These are phyloP conservation scores for Thryonomys swinderianus DNA, from an alignment of 2,113 vertebrate genomes.

Conservation along the genomic window DNA sequence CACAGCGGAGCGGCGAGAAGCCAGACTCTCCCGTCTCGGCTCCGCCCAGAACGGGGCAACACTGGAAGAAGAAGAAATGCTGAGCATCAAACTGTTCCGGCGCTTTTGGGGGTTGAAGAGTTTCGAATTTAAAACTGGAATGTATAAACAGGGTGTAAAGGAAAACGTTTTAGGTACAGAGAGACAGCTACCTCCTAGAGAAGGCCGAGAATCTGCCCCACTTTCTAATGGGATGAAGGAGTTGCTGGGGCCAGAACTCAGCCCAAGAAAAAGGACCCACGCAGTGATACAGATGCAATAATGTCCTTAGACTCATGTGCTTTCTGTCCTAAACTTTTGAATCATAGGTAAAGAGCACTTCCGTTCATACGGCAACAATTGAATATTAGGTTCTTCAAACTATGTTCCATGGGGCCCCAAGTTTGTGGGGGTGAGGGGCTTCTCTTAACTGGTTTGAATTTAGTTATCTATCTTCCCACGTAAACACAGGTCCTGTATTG, in stretches of 20 bases:
- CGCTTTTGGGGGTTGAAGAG: background rate
- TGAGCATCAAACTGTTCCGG: background rate
- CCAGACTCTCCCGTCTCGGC: background rate
- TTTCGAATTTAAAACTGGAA: background rate
- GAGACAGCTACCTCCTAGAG: background rate
- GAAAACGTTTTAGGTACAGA: background rate
- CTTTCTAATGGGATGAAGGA: background rate
- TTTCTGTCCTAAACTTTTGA: background rate
- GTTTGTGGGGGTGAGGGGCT: background rate
- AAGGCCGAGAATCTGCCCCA: background rate
- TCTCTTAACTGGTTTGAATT: background rate
- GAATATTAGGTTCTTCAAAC: background rate
- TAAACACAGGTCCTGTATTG: background rate
- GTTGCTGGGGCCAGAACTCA: background rate
- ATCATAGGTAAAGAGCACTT: background rate
- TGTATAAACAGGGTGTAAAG: background rate
- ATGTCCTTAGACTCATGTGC: background rate
- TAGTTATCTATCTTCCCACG: background rate
- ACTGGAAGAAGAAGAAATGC: background rate
- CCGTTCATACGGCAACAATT: background rate
- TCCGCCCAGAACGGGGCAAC: background rate
- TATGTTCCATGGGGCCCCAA: background rate
- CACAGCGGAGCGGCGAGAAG: background rate
- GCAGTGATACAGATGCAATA: background rate
- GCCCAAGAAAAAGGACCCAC: background rate